Evolutionary conservation across 2,113 vertebrate species (phyloP).

Genomic region (Triplophysa dalaica): DNA sequence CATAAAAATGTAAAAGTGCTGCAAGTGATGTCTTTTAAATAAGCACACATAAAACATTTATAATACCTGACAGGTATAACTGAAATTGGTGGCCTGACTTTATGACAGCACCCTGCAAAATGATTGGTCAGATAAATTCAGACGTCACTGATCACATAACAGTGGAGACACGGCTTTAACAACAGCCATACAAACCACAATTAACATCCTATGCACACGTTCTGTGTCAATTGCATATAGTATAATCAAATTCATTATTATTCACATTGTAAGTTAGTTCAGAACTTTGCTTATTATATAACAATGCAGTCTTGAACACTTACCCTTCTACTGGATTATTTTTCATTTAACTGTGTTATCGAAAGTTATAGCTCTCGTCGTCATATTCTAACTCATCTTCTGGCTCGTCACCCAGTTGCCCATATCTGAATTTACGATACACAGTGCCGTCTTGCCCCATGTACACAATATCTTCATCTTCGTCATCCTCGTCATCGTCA

Average conservation of each 20-base stretch:
- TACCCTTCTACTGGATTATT: background rate
- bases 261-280: slow-evolving; percentile 3
- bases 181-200: too few species aligned
- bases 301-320: background rate
- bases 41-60: too few species aligned
- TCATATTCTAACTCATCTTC: slow-evolving; percentile 92
- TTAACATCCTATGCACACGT: too few species aligned
- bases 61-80: too few species aligned
- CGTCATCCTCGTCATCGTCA: slow-evolving; percentile 75
- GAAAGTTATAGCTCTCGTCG: slow-evolving; percentile 91
- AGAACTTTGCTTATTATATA: background rate
- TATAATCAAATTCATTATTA: background rate
- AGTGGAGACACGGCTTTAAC: too few species aligned
- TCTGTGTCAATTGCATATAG: too few species aligned
- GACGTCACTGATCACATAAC: too few species aligned
- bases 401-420: slow-evolving; percentile 83
- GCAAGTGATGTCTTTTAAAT: too few species aligned
- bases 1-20: too few species aligned
- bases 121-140: too few species aligned
- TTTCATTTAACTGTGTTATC: slow-evolving; percentile 64
- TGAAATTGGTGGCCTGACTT: too few species aligned
- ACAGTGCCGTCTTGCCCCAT: slow-evolving; percentile 94
- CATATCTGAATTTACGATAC: slow-evolving; percentile 91
- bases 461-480: slow-evolving; percentile 89
- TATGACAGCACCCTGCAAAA: too few species aligned